Conservation (phyloP, 2,797 vertebrate species). For the Centropyge bicolor region DNA sequence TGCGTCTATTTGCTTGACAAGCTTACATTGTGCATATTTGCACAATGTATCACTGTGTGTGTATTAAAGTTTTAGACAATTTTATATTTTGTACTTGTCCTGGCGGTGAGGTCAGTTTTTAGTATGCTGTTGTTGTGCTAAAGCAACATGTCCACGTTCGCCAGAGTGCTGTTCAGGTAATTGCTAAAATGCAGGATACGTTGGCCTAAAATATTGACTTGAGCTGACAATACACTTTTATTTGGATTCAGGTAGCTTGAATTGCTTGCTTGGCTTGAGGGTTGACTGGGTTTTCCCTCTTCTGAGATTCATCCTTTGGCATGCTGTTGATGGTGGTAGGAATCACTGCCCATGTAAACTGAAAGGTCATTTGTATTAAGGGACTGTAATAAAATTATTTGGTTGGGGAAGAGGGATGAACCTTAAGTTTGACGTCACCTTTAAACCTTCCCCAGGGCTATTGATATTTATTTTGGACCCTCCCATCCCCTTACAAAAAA, state of each 20-base stretch:
- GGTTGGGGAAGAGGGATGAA: neutral
- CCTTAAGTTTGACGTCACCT: neutral
- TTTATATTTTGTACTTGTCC: slow-evolving; percentile 42
- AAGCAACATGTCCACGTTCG: neutral
- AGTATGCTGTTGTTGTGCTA: slow-evolving; percentile 3
- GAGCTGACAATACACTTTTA: neutral
- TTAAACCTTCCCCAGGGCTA: too few species aligned
- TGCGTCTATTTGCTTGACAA: slow-evolving; percentile 17
- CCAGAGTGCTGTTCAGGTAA: slow-evolving; percentile 31
- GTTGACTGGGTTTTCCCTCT: neutral
- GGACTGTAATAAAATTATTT: slow-evolving; percentile 1
- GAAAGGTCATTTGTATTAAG: slow-evolving; percentile 2
- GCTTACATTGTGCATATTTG: slow-evolving; percentile 20
- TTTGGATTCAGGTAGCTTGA: neutral
- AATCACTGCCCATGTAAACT: neutral
- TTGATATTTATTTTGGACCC: neutral
- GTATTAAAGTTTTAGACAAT: slow-evolving; percentile 2
- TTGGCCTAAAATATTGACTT: neutral
- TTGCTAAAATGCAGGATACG: slow-evolving; percentile 22
- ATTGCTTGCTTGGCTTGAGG: neutral
- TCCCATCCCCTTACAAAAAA: neutral
- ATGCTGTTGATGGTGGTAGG: neutral
- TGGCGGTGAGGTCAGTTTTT: neutral
- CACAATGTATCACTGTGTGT: slow-evolving; percentile 41
- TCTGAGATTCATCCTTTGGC: neutral